Percentiles rank a stretch among this genome's conserved stretches.
Evolutionary conservation across 2,888 invertebrate species (phyloP).

Genomic region (Drosophila histrio): DNA sequence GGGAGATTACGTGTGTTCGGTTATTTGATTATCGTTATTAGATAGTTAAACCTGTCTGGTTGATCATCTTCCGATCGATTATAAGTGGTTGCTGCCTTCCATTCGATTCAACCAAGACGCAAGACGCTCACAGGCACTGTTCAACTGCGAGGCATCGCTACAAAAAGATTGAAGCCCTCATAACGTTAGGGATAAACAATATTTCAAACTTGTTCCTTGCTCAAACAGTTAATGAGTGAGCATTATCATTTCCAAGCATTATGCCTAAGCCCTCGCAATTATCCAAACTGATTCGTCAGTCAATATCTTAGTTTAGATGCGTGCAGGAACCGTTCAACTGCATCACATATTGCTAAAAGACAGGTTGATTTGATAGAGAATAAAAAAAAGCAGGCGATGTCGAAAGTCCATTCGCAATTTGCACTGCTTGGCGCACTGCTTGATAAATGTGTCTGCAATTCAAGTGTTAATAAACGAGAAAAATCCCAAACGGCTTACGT

Average conservation of each 20-base stretch:
- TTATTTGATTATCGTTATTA: neutral
- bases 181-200: slow-evolving; percentile 34
- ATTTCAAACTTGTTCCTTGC: slow-evolving; percentile 59
- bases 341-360: slow-evolving; percentile 54
- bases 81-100: slow-evolving; percentile 11
- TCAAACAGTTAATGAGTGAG: slow-evolving; percentile 11
- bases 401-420: slow-evolving; percentile 4
- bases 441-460: slow-evolving; percentile 49
- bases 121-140: slow-evolving; percentile 68
- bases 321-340: slow-evolving; percentile 60
- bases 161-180: slow-evolving; percentile 57
- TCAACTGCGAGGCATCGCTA: slow-evolving; percentile 75
- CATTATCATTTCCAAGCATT: slow-evolving; percentile 19
- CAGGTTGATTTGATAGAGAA: slow-evolving; percentile 20
- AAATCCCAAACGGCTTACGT: slow-evolving; percentile 63
- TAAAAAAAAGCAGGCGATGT: slow-evolving; percentile 6
- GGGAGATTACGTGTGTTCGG: slow-evolving; percentile 28
- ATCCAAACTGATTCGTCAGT: slow-evolving; percentile 21
- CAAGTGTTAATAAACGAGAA: slow-evolving; percentile 54
- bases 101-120: slow-evolving; percentile 22
- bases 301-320: slow-evolving; percentile 37
- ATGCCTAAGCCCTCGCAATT: slow-evolving; percentile 22
- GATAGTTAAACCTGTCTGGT: slow-evolving; percentile 6
- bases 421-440: slow-evolving; percentile 21
- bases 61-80: slow-evolving; percentile 17